Evolutionary conservation across 2,888 invertebrate species (phyloP).

Genomic region (Gymnoscelis rufifasciata): DNA sequence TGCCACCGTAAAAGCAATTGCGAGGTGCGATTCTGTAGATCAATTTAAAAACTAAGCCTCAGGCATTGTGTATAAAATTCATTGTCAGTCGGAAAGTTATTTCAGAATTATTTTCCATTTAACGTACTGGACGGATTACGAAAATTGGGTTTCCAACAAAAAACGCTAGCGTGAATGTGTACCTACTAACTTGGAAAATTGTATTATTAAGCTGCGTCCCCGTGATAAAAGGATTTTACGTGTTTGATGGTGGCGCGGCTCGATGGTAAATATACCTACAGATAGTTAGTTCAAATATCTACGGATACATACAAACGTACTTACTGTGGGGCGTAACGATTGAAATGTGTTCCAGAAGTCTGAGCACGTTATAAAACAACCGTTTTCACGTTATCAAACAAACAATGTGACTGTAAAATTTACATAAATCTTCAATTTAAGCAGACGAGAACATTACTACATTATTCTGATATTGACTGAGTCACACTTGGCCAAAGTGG

Average conservation of each 20-base stretch:
- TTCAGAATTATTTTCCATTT: conserved; percentile 12
- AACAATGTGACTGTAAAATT: no score
- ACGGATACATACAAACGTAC: no score
- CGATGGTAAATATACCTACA: conserved; percentile 17
- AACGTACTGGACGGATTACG: conserved; percentile 21
- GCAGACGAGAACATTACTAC: no score
- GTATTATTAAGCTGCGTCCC: conserved; percentile 24
- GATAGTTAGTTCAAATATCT: conserved; percentile 9
- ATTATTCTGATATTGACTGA: no score
- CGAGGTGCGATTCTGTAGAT: conserved; percentile 21
- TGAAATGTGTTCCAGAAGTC: no score
- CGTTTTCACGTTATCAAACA: no score
- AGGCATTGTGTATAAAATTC: conserved; percentile 13
- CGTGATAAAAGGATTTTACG: conserved; percentile 30
- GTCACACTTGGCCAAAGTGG: no score
- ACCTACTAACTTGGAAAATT: conserved; percentile 23
- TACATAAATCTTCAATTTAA: no score
- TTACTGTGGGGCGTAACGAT: no score
- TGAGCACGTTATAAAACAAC: no score
- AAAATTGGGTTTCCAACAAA: conserved; percentile 30
- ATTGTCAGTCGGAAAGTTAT: conserved; percentile 14
- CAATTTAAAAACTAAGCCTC: conserved; percentile 18
- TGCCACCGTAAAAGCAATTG: conserved; percentile 21
- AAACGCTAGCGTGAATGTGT: conserved; percentile 31
- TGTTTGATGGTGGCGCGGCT: conserved; percentile 23